These are phyloP conservation scores for Phorcus lineatus DNA, from an alignment of 2,888 invertebrate genomes.

Conservation along the genomic window DNA sequence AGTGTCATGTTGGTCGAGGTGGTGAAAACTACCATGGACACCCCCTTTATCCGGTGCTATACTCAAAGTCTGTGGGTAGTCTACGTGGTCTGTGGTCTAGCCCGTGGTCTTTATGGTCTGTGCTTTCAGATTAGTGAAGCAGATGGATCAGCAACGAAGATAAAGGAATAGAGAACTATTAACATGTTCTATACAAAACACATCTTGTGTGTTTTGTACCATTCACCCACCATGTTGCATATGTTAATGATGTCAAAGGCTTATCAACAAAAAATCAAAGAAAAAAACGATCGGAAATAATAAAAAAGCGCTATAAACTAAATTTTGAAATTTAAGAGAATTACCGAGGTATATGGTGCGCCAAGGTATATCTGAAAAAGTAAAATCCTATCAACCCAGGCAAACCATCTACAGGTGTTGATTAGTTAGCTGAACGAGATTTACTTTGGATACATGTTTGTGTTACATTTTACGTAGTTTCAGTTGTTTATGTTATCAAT, in stretches of 20 bases:
- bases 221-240: background rate
- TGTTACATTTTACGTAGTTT: background rate
- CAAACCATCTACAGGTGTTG: background rate
- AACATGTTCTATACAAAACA: background rate
- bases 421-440: background rate
- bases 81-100: slow-evolving; percentile 5
- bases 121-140: slow-evolving; percentile 6
- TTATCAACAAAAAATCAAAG: slow-evolving; percentile 5
- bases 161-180: background rate
- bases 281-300: slow-evolving; percentile 6
- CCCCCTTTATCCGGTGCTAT: background rate
- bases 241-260: slow-evolving; percentile 17
- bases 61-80: slow-evolving; percentile 7
- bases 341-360: slow-evolving; percentile 20
- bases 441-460: background rate
- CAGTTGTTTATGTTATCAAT: background rate
- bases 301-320: slow-evolving; percentile 14
- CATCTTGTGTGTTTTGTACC: background rate
- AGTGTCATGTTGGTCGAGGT: background rate
- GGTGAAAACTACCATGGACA: background rate
- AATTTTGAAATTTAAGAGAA: slow-evolving; percentile 13
- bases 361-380: slow-evolving; percentile 23
- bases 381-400: slow-evolving; percentile 10
- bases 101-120: slow-evolving; percentile 1
- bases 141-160: background rate